These are phyloP conservation scores for Plebejus melissa DNA, from an alignment of 2,888 invertebrate species.

Conservation along the genomic window DNA sequence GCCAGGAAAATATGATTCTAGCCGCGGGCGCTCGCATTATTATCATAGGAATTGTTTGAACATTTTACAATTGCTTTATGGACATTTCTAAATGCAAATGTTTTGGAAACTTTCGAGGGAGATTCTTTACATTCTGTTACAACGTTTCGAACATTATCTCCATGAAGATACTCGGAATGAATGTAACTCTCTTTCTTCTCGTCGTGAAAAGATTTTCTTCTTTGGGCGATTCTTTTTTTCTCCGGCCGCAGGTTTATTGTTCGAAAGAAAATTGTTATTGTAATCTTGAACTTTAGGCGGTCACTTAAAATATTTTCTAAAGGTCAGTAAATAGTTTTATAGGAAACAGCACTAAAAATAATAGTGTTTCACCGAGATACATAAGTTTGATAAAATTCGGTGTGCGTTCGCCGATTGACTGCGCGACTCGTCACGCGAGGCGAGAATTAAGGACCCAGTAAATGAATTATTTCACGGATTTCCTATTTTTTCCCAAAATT, in stretches of 20 bases:
- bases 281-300: background rate
- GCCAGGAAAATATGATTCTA: slow-evolving; percentile 27
- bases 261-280: background rate
- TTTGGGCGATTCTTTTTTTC: background rate
- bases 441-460: slow-evolving; percentile 44
- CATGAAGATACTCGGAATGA: slow-evolving; percentile 3
- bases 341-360: slow-evolving; percentile 17
- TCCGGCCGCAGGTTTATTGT: background rate
- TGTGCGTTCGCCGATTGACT: slow-evolving; percentile 43
- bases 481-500: slow-evolving; percentile 20
- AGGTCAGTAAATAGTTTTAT: background rate
- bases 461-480: slow-evolving; percentile 31
- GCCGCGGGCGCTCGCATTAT: slow-evolving; percentile 27
- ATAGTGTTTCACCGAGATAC: slow-evolving; percentile 29
- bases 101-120: slow-evolving; percentile 19
- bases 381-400: slow-evolving; percentile 38
- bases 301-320: background rate
- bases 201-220: background rate
- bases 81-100: slow-evolving; percentile 27
- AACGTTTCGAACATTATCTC: background rate
- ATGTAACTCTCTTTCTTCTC: background rate
- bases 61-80: slow-evolving; percentile 27
- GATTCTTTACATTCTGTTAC: slow-evolving; percentile 15
- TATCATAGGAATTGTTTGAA: slow-evolving; percentile 27
- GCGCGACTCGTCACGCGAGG: slow-evolving; percentile 47